Conservation (phyloP, 2,797 vertebrate genomes). For the Odontamblyopus lacepedii region DNA sequence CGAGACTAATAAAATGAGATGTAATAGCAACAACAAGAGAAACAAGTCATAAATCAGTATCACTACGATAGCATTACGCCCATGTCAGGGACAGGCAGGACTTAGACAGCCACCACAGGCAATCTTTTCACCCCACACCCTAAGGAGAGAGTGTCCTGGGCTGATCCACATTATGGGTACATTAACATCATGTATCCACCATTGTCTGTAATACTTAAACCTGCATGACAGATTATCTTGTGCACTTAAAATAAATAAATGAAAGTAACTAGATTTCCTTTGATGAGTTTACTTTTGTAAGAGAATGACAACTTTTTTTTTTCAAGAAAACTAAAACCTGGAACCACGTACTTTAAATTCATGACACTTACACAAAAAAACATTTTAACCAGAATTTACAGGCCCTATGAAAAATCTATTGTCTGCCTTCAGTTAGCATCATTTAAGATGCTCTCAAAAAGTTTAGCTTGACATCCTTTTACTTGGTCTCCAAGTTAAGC, state of each 20-base stretch:
- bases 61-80: constrained; percentile 56
- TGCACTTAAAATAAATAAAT: not conserved
- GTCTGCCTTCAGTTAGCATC: too few relatives aligned
- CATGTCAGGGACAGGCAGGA: constrained; percentile 53
- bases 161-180: constrained; percentile 36
- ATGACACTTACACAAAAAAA: not conserved
- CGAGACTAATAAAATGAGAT: constrained; percentile 28
- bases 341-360: not conserved
- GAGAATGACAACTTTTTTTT: not conserved
- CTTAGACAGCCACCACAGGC: constrained; percentile 55
- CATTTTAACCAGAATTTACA: not conserved
- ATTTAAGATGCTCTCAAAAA: too few relatives aligned
- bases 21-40: constrained; percentile 50
- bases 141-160: constrained; percentile 11
- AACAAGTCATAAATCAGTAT: constrained; percentile 65
- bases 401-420: not conserved
- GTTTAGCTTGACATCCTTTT: not conserved
- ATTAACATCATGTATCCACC: not conserved
- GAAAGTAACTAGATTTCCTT: not conserved
- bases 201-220: not conserved
- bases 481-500: not conserved
- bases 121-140: constrained; percentile 20
- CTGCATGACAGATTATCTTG: not conserved
- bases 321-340: not conserved
- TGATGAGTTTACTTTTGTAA: not conserved